These are phyloP conservation scores for Propsilocerus akamusi DNA, from an alignment of 1,140 invertebrate species.

Conservation along the genomic window DNA sequence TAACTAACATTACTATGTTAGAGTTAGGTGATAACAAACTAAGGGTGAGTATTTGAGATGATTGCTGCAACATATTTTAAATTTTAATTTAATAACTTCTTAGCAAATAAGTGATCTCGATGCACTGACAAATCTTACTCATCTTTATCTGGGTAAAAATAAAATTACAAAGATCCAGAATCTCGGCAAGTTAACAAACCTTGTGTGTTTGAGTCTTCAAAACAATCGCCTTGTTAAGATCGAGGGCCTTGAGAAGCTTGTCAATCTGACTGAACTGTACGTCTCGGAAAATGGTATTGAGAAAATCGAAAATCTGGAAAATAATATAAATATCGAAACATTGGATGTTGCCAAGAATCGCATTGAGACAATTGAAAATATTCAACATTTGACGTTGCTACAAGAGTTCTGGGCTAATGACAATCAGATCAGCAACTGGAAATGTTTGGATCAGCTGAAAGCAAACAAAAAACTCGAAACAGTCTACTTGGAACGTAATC, in stretches of 20 bases:
- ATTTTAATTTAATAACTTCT: constrained; percentile 12
- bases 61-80: background rate
- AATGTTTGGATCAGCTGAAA: constrained; percentile 54
- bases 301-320: constrained; percentile 49
- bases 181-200: constrained; percentile 51
- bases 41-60: constrained; percentile 33
- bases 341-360: constrained; percentile 82
- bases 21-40: constrained; percentile 94
- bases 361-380: constrained; percentile 63
- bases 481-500: constrained; percentile 88
- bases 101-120: constrained; percentile 74
- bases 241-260: constrained; percentile 61
- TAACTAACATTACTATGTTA: constrained; percentile 62
- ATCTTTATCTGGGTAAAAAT: constrained; percentile 87
- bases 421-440: constrained; percentile 78
- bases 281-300: constrained; percentile 86
- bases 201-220: constrained; percentile 77
- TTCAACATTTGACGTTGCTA: constrained; percentile 52
- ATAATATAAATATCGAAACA: constrained; percentile 55
- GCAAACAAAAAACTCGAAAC: constrained; percentile 63
- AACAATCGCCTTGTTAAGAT: constrained; percentile 77
- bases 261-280: constrained; percentile 73
- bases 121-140: constrained; percentile 47
- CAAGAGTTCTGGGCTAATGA: constrained; percentile 96
- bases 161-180: constrained; percentile 86